Base-by-base conservation (phyloP, 2,888 invertebrate species). In the Netelia virgata region DNA sequence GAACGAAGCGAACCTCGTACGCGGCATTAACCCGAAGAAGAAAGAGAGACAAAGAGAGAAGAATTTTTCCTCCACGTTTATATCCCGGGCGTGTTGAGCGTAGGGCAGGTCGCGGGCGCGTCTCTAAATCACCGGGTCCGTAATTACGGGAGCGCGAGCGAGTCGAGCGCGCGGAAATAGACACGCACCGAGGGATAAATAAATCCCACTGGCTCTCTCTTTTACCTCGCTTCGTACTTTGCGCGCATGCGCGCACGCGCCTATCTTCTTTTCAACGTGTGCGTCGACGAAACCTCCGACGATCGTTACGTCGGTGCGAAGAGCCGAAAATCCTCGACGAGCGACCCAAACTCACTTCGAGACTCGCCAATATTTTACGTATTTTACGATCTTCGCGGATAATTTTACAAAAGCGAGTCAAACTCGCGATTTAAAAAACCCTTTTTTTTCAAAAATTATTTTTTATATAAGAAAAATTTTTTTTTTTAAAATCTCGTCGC, bases 81-180 rank as follows among this genome's bases (percentile, higher is more conserved):
- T 50, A 74, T 80, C 20, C 28, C 64, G 18, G 11, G 57, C 55
- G 73, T 50, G 74, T 50, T 53, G 50, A 73, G 68, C 72, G 82
- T 84, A 74, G 79, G 85, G 85, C 85, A 85, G 85, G 85, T 85
- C 85, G 85, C 79, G 85, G 76, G 83, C 83, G 64, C 78, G 73
- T 80, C 83, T 81, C 85, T 87, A 86, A 85, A 85, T 87, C 86
- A 86, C 86, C 85, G 85, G 76, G 77, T 77, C 81, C 74, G 82
- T 86, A 87, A 87, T 87, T 87, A 85, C 87, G 84, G 81, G 77
- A 80, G 86, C 82, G 83, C 64, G 61, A 77, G 61, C 66, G 72
- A 64, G 78, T 76, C 78, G 78, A 80, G 84, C 70, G 75, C 86
- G 84, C 86, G 89, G 89, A 80, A 84, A 83, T 82, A 86, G 76